Percentiles rank a stretch among this genome's conserved stretches.
These are phyloP conservation scores for Hydriomena furcata DNA, from an alignment of 2,888 invertebrate species.

Conservation along the genomic window DNA sequence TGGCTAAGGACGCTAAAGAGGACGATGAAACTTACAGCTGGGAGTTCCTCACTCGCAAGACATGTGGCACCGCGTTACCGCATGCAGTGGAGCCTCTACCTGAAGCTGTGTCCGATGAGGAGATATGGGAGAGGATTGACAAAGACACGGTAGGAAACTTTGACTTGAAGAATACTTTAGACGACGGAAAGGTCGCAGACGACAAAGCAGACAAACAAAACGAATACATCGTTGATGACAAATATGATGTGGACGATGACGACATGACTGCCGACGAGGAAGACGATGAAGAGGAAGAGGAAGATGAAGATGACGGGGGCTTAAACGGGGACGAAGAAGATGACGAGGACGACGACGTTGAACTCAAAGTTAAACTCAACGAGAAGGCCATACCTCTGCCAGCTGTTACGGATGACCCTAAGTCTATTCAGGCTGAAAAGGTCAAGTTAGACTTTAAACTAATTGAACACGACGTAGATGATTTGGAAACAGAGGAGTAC, in stretches of 20 bases:
- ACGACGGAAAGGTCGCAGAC: conserved; percentile 66
- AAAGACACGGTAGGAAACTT: conserved; percentile 67
- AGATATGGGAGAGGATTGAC: conserved; percentile 77
- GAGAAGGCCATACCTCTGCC: conserved; percentile 17
- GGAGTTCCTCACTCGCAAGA: conserved; percentile 75
- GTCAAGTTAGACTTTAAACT: conserved; percentile 65
- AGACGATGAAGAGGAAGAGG: conserved; percentile 55
- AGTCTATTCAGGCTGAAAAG: conserved; percentile 36
- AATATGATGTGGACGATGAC: conserved; percentile 55
- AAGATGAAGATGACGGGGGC: conserved; percentile 48
- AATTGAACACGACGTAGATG: conserved; percentile 59
- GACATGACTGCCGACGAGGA: conserved; percentile 60
- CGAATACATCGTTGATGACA: conserved; percentile 49
- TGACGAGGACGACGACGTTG: conserved; percentile 62
- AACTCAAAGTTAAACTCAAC: conserved; percentile 56
- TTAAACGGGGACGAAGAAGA: conserved; percentile 50
- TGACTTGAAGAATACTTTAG: conserved; percentile 70
- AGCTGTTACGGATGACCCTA: neutral
- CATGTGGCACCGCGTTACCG: conserved; percentile 61
- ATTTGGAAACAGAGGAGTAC: conserved; percentile 57
- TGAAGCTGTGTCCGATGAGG: conserved; percentile 65
- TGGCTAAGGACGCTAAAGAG: conserved; percentile 64
- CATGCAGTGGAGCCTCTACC: conserved; percentile 65
- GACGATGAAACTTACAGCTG: conserved; percentile 69
- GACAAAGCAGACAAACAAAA: conserved; percentile 44